These are phyloP conservation scores for Penaeus chinensis DNA, from an alignment of 1,140 invertebrate genomes.

Conservation along the genomic window DNA sequence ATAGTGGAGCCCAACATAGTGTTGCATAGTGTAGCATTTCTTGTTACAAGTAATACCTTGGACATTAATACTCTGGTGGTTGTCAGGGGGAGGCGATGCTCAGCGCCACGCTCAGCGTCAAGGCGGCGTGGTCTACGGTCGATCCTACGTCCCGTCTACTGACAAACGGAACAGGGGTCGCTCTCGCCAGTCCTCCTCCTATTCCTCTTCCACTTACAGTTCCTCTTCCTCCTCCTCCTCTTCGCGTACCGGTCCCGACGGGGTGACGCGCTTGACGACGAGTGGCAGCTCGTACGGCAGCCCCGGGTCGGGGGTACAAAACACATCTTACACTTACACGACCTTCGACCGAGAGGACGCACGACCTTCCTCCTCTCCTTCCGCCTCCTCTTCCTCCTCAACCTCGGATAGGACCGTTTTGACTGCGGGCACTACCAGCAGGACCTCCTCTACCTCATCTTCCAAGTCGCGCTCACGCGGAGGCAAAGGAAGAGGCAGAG, in stretches of 20 bases:
- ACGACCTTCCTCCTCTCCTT: constrained; percentile 1
- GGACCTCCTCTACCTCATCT: not conserved
- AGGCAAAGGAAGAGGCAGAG: not conserved
- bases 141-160: constrained; percentile 50
- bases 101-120: no score
- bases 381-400: not conserved
- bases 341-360: not conserved
- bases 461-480: not conserved
- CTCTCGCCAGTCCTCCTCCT: constrained; percentile 7
- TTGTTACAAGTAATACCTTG: no score
- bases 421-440: no score
- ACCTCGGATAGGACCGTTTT: not conserved
- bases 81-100: not conserved
- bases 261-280: constrained; percentile 26
- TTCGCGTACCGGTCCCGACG: constrained; percentile 28
- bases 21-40: no score
- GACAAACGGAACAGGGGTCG: constrained; percentile 15
- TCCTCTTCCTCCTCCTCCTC: constrained; percentile 31
- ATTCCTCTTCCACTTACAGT: constrained; percentile 1
- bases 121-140: constrained; percentile 38
- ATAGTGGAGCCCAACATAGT: no score
- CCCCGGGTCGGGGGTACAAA: constrained; percentile 38
- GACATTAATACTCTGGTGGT: no score
- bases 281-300: constrained; percentile 24
- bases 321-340: constrained; percentile 43